Evolutionary conservation across 2,888 invertebrate species (phyloP).

Genomic region (Platycheirus rosarum): DNA sequence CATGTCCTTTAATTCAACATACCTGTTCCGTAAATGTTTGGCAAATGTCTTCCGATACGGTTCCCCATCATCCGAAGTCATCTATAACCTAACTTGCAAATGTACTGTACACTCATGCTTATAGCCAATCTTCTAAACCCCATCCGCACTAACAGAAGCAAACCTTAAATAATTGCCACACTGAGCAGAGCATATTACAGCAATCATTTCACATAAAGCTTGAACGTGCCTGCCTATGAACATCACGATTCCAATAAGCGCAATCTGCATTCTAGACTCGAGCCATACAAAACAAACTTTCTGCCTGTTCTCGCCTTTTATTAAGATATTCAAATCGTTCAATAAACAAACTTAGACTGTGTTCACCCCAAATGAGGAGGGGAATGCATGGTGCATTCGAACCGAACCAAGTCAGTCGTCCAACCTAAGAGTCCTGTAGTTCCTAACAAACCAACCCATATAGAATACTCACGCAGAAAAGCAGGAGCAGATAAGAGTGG

Average conservation of each 20-base stretch:
- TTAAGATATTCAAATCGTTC: conserved; percentile 73
- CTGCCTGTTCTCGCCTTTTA: conserved; percentile 66
- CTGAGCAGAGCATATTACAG: conserved; percentile 43
- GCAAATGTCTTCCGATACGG: conserved; percentile 49
- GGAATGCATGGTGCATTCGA: conserved; percentile 10
- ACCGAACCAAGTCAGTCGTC: background rate
- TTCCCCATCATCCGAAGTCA: background rate
- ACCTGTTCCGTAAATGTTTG: no score
- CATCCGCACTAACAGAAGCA: conserved; percentile 39
- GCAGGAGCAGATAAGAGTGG: conserved; percentile 67
- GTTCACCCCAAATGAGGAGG: conserved; percentile 5
- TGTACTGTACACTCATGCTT: no score
- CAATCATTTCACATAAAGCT: conserved; percentile 68
- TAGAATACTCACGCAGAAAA: conserved; percentile 51
- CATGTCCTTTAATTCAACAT: no score
- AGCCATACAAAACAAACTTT: conserved; percentile 63
- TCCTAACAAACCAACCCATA: background rate
- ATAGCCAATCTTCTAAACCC: conserved; percentile 23
- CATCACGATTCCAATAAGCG: conserved; percentile 59
- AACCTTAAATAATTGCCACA: conserved; percentile 56
- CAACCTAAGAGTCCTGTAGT: background rate
- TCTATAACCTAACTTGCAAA: background rate
- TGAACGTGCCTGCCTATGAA: conserved; percentile 65
- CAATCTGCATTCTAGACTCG: conserved; percentile 63
- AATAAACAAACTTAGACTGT: conserved; percentile 63